phyloP scores from a whole-genome alignment of 1,140 invertebrate species.

The Temnothorax curvispinosus region DNA sequence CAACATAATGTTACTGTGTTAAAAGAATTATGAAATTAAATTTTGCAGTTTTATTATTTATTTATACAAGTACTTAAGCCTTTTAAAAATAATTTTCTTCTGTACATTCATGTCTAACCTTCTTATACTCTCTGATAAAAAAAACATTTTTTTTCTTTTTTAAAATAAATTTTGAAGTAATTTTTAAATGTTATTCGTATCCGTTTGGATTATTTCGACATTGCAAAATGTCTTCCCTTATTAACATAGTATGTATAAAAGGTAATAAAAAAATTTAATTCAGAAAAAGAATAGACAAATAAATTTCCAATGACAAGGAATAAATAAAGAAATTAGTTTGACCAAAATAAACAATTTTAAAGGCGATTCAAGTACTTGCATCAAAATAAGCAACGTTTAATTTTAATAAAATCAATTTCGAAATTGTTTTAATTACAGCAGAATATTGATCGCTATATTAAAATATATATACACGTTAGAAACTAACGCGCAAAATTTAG shows the following conservation, averaged over 20 bases:
- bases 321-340: not conserved
- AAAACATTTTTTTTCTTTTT: too few species aligned
- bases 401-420: not conserved
- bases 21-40: not conserved
- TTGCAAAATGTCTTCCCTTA: not conserved
- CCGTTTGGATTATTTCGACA: not conserved
- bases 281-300: not conserved
- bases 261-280: not conserved
- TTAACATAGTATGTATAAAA: not conserved
- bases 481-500: slow-evolving; percentile 7
- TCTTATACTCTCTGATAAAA: not conserved
- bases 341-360: not conserved
- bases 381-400: slow-evolving; percentile 1
- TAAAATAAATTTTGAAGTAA: not conserved
- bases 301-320: not conserved
- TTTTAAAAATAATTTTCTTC: not conserved
- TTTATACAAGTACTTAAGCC: not conserved
- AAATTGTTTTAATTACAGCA: slow-evolving; percentile 4
- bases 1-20: not conserved
- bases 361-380: not conserved
- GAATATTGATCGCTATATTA: not conserved
- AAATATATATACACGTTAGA: not conserved
- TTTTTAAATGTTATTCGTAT: not conserved
- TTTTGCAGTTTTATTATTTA: not conserved
- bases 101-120: not conserved